Conservation (phyloP, 2,888 invertebrate species). For the Nezara viridula region DNA sequence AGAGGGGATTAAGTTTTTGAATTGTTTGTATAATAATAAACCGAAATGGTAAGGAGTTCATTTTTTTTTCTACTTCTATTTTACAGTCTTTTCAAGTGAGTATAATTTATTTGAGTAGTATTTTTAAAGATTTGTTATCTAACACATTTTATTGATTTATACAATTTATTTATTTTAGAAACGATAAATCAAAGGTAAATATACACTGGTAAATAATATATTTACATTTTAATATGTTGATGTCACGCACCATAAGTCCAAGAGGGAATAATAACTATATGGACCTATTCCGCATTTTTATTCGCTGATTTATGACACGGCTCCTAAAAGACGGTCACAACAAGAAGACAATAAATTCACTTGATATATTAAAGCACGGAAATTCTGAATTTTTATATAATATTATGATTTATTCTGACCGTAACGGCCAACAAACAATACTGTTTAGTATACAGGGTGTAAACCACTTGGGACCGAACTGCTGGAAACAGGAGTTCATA, state of each 20-base stretch:
- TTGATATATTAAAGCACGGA: background rate
- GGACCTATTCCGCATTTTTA: conserved; percentile 11
- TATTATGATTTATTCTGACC: background rate
- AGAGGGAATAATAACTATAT: conserved; percentile 6
- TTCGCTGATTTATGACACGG: background rate
- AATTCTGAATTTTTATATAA: background rate
- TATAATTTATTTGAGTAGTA: background rate
- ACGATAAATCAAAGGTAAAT: background rate
- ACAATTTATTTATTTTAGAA: background rate
- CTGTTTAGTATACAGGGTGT: background rate
- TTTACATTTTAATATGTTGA: background rate
- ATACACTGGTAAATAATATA: background rate
- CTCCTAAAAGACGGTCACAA: conserved; percentile 2
- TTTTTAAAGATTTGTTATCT: background rate
- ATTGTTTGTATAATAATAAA: no score
- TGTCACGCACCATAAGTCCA: background rate
- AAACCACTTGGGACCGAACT: background rate
- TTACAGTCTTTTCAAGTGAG: no score
- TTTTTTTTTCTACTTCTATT: no score
- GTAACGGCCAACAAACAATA: background rate
- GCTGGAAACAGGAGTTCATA: background rate
- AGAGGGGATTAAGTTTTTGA: no score
- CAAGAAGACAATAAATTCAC: conserved; percentile 26
- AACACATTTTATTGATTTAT: background rate
- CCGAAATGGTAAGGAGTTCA: no score